phyloP scores from a whole-genome alignment of 2,888 invertebrate genomes.

The Siphlonurus alternatus region DNA sequence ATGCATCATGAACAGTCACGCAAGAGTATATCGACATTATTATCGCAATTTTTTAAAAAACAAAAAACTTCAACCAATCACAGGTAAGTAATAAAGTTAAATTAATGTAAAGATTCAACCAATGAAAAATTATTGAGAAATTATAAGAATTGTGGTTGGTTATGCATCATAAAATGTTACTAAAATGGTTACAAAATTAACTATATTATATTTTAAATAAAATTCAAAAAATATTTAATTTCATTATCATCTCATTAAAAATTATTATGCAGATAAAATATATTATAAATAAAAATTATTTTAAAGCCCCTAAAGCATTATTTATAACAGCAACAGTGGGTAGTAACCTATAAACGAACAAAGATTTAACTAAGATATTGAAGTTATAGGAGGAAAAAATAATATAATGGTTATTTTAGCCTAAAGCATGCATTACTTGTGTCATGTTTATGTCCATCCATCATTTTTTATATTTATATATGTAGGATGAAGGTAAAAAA shows the following conservation, averaged over 20 bases:
- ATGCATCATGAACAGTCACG: background rate
- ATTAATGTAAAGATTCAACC: background rate
- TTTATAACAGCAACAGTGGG: background rate
- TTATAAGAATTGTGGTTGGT: too few species aligned
- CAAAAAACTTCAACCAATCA: background rate
- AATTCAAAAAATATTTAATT: background rate
- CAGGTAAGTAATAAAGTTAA: background rate
- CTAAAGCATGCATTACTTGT: background rate
- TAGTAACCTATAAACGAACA: background rate
- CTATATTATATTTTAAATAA: background rate
- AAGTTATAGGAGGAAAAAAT: background rate
- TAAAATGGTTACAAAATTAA: too few species aligned
- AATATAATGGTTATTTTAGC: background rate
- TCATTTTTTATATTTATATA: too few species aligned
- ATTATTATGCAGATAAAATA: background rate
- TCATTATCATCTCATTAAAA: background rate
- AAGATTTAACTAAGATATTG: background rate
- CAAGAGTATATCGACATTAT: background rate
- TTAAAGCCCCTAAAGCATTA: background rate
- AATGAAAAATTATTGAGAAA: background rate
- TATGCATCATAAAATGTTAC: too few species aligned
- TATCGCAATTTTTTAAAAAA: background rate
- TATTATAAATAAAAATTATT: background rate
- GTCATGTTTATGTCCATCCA: background rate
- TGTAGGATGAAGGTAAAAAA: too few species aligned